Evolutionary conservation across 2,888 invertebrate genomes (phyloP), one percentile per base, ranked within the genome.

Genomic region (Stegana nigrithorax): DNA sequence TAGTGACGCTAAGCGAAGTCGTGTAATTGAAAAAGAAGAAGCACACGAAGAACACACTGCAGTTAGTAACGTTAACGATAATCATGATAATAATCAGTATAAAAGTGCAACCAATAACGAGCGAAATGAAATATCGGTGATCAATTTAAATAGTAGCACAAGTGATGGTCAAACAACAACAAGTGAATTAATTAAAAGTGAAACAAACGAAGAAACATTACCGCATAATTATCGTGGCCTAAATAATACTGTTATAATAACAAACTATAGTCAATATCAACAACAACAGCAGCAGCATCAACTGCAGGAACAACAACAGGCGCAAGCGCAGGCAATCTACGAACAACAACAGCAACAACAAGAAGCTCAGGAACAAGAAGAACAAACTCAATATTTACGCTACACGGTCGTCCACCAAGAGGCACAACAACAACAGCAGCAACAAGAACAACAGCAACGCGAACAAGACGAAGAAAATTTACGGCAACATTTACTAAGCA

Each of bases 211-310:
- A 12, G 45, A 50, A 47, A 47, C 58, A 25, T 39, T 82, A 51
- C 83, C 83, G 8, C 69, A 77, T 62, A 80, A 83, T 72, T 84
- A 84, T 77, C 83, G 84, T 56, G 84, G 84, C 42, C 68, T 80
- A 26, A 83, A 84, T 66, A 84, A 84, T 71, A 83, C 84, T 36
- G 84, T 84, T 60, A 84, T 84, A 39, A 84, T 82, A 71, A 71
- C 84, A 42, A 83, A 78, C 62, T 77, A 72, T 68, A 65, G 68
- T 47, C 70, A 80, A 51, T 73, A 79, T 32, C 66, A 80, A 19
- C 70, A 74, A 36, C 73, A 75, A 42, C 72, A 69, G 7, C 71
- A 78, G 5, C 73, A 78, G 12, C 59, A 74, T 27, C 69, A 75
- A 7, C 71, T 73, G 55, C 68, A 69, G 23, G 70, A 73, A 17